Conservation (phyloP, 2,797 vertebrate genomes). For the Pangasius mekongensis region DNA sequence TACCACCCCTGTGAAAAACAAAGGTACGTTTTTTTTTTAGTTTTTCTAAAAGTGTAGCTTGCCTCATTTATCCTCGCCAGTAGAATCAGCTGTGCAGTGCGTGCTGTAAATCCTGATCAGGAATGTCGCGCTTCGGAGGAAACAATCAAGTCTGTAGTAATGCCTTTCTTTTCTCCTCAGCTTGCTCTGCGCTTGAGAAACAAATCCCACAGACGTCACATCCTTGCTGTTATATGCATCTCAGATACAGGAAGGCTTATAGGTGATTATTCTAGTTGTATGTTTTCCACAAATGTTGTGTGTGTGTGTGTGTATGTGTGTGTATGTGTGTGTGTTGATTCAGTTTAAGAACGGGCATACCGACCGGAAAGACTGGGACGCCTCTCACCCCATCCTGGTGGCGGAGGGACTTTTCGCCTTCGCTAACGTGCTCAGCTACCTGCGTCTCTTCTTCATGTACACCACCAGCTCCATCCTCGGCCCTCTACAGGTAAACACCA, state of each 20-base stretch:
- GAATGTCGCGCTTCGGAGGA: background rate
- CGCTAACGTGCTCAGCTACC: slow-evolving; percentile 96
- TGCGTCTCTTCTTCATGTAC: slow-evolving; percentile 99
- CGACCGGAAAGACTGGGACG: slow-evolving; percentile 96
- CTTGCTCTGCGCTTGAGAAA: background rate
- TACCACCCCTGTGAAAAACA: too few species aligned
- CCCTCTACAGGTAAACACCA: slow-evolving; percentile 87
- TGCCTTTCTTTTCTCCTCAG: background rate
- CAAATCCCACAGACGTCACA: background rate
- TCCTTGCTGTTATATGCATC: background rate
- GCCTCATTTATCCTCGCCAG: background rate
- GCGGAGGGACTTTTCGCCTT: slow-evolving; percentile 97
- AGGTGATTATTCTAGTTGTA: background rate
- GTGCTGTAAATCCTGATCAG: background rate
- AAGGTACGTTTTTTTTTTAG: too few species aligned
- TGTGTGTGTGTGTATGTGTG: slow-evolving; percentile 10
- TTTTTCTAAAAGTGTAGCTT: background rate
- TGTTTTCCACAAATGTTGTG: background rate
- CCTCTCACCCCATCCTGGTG: slow-evolving; percentile 95
- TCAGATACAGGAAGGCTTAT: background rate
- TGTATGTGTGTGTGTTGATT: slow-evolving; percentile 39
- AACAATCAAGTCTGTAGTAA: background rate
- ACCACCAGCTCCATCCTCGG: slow-evolving; percentile 98
- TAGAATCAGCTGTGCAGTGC: background rate
- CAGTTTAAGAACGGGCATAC: slow-evolving; percentile 74